Conservation (phyloP, 2,888 invertebrate genomes). For the Mesorhabditis spiculigera region DNA sequence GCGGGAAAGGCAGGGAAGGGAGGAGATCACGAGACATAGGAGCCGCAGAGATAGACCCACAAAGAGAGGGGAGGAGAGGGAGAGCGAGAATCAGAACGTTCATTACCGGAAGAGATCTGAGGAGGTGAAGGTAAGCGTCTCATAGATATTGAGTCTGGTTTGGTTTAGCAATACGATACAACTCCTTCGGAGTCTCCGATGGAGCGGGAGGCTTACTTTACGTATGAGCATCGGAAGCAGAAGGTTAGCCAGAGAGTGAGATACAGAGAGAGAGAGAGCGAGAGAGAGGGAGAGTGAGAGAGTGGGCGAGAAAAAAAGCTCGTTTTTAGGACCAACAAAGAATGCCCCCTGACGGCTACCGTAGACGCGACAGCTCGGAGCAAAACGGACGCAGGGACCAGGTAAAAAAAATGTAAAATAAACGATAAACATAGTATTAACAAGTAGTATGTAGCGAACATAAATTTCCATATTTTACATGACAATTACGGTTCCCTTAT, state of each 20-base stretch:
- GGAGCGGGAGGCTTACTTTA: constrained; percentile 4
- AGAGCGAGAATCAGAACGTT: neutral
- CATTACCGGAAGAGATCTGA: neutral
- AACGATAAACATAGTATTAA: too few species aligned
- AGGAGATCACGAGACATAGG: neutral
- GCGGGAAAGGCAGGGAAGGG: neutral
- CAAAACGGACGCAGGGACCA: too few species aligned
- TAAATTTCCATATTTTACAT: too few species aligned
- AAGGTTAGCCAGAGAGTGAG: neutral
- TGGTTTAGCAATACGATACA: neutral
- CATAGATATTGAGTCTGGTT: neutral
- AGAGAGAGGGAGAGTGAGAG: too few species aligned
- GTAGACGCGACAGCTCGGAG: too few species aligned
- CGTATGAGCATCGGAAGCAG: neutral
- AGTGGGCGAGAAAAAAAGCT: too few species aligned
- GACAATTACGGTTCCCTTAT: neutral
- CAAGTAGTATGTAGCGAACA: too few species aligned
- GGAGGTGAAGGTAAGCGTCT: neutral
- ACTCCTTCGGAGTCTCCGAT: neutral
- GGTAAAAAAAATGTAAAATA: too few species aligned
- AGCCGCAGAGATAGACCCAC: neutral
- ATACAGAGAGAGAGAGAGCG: too few species aligned
- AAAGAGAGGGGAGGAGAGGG: neutral
- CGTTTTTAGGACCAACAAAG: too few species aligned
- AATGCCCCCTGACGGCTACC: too few species aligned